These are phyloP conservation scores for Melieria crassipennis DNA, from an alignment of 2,888 invertebrate genomes.

Conservation along the genomic window DNA sequence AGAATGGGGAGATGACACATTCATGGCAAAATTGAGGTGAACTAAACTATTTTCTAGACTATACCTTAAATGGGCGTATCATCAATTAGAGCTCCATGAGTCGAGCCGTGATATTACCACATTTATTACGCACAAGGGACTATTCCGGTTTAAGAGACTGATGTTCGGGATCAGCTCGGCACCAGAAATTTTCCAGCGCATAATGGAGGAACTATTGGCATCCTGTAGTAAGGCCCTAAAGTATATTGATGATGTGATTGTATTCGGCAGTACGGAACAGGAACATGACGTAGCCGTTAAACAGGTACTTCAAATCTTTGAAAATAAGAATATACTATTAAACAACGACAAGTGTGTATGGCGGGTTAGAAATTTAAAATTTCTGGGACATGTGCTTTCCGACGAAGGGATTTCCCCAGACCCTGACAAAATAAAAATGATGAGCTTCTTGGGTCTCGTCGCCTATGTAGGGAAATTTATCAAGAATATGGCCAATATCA, in stretches of 20 bases:
- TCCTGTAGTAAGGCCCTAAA: slow-evolving; percentile 48
- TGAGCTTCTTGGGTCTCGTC: slow-evolving; percentile 39
- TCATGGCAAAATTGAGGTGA: slow-evolving; percentile 44
- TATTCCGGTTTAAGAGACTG: slow-evolving; percentile 55
- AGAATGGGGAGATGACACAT: slow-evolving; percentile 35
- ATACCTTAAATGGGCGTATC: slow-evolving; percentile 53
- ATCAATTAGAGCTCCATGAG: slow-evolving; percentile 49
- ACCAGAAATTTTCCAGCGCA: slow-evolving; percentile 47
- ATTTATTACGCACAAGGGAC: slow-evolving; percentile 41
- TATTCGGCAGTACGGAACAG: slow-evolving; percentile 47
- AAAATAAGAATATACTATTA: slow-evolving; percentile 45
- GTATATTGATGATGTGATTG: slow-evolving; percentile 46
- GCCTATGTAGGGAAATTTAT: slow-evolving; percentile 40
- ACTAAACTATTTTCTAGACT: slow-evolving; percentile 51
- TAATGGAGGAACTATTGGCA: slow-evolving; percentile 48
- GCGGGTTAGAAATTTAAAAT: slow-evolving; percentile 28
- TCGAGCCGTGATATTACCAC: slow-evolving; percentile 43
- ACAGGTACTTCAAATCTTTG: slow-evolving; percentile 41
- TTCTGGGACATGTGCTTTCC: slow-evolving; percentile 37
- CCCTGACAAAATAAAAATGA: slow-evolving; percentile 42
- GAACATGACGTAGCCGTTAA: slow-evolving; percentile 50
- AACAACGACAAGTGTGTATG: slow-evolving; percentile 50
- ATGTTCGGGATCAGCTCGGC: slow-evolving; percentile 59
- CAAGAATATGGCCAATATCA: slow-evolving; percentile 36
- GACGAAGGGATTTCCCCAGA: slow-evolving; percentile 39